phyloP scores from a whole-genome alignment of 2,888 invertebrate genomes.

The Sinhomidia bicolor region DNA sequence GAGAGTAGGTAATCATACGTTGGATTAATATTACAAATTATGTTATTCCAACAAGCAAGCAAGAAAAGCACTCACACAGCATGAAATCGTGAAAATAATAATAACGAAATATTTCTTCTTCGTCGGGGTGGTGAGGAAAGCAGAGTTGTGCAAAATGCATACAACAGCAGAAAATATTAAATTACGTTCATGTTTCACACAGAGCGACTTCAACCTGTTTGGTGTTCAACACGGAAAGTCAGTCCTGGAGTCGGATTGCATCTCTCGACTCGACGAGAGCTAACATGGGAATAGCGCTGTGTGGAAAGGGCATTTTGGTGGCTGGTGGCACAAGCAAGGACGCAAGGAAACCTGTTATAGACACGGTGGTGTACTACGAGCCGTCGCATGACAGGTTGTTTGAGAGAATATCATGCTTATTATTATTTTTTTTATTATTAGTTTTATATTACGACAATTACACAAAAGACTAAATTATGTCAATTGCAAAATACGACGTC shows the following conservation, averaged over 20 bases:
- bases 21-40: too few species aligned
- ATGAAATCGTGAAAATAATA: not conserved
- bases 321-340: slow-evolving; percentile 86
- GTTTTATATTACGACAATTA: too few species aligned
- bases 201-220: too few species aligned
- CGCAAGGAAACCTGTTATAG: slow-evolving; percentile 83
- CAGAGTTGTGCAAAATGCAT: too few species aligned
- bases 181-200: too few species aligned
- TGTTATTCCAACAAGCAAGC: too few species aligned
- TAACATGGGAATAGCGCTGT: slow-evolving; percentile 86
- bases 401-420: not conserved
- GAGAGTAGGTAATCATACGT: slow-evolving; percentile 83
- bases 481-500: not conserved
- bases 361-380: slow-evolving; percentile 62
- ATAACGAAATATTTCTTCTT: too few species aligned
- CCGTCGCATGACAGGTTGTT: slow-evolving; percentile 41
- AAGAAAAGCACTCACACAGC: not conserved
- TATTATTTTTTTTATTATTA: not conserved
- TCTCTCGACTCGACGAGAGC: slow-evolving; percentile 85
- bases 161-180: too few species aligned
- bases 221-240: slow-evolving; percentile 83
- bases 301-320: slow-evolving; percentile 87
- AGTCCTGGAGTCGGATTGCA: slow-evolving; percentile 85
- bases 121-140: too few species aligned
- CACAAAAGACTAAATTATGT: too few species aligned